Percentiles rank a stretch among this genome's conserved stretches.
Conservation (phyloP, 2,797 vertebrate species). For the Cercopithecus petaurista region DNA sequence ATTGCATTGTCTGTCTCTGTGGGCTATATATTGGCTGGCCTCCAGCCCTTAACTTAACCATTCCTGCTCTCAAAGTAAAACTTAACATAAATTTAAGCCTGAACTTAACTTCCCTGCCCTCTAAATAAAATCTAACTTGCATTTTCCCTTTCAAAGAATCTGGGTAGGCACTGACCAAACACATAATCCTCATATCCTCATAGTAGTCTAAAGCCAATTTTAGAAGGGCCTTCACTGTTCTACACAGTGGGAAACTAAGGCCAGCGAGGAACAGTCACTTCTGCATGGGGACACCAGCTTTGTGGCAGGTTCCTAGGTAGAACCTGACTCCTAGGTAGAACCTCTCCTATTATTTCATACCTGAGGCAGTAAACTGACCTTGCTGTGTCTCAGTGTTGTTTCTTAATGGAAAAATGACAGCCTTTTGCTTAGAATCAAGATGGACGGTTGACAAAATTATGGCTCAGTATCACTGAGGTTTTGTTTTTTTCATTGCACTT, state of each 20-base stretch:
- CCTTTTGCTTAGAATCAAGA: neutral
- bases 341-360: neutral
- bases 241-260: neutral
- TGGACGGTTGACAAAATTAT: neutral
- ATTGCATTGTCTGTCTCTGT: neutral
- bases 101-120: slow-evolving; percentile 18
- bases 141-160: slow-evolving; percentile 33
- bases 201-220: neutral
- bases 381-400: neutral
- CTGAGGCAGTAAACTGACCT: neutral
- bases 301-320: neutral
- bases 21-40: slow-evolving; percentile 19
- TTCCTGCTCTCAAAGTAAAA: slow-evolving; percentile 49
- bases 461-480: neutral
- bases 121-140: slow-evolving; percentile 51
- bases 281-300: neutral
- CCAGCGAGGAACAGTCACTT: neutral
- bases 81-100: neutral
- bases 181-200: neutral
- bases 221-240: neutral
- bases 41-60: slow-evolving; percentile 23
- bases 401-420: neutral
- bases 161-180: neutral
- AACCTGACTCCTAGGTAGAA: neutral
- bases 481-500: neutral